A percentile compares a stretch with the other conserved stretches of the same genome.
These are phyloP conservation scores for Sarcophaga variegata DNA, from an alignment of 2,888 invertebrate species.

Conservation along the genomic window DNA sequence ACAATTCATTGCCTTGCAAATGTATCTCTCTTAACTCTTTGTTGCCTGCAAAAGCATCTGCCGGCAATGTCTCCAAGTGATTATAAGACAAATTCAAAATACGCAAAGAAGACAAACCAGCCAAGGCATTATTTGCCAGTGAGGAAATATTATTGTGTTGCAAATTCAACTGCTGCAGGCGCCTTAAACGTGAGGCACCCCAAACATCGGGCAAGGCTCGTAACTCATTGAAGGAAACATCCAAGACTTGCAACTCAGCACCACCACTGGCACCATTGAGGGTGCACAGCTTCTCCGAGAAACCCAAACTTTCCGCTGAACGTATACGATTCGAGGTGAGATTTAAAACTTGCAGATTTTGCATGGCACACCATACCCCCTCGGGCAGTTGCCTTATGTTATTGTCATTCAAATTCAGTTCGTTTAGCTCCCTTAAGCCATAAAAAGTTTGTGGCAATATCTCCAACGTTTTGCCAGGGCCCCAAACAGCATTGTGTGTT, in stretches of 20 bases:
- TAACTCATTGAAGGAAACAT: conserved; percentile 91
- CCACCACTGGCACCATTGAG: conserved; percentile 84
- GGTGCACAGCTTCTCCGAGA: conserved; percentile 82
- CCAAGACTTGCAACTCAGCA: conserved; percentile 88
- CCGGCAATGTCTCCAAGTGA: conserved; percentile 90
- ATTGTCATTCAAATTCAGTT: conserved; percentile 91
- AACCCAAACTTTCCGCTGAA: conserved; percentile 89
- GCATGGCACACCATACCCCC: conserved; percentile 89
- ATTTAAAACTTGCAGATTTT: conserved; percentile 91
- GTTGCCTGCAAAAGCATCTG: conserved; percentile 90
- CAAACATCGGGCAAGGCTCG: conserved; percentile 88
- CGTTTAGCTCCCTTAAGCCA: conserved; percentile 90
- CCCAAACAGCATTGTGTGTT: conserved; percentile 92
- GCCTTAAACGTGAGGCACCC: conserved; percentile 88
- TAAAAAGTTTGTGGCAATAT: conserved; percentile 87
- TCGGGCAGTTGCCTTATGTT: conserved; percentile 91
- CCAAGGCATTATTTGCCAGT: conserved; percentile 90
- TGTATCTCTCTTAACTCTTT: conserved; percentile 92
- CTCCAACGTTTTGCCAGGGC: conserved; percentile 88
- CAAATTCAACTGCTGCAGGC: conserved; percentile 90
- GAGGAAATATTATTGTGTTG: conserved; percentile 92
- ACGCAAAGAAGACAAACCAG: conserved; percentile 89
- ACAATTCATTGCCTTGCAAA: conserved; percentile 92
- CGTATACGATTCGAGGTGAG: conserved; percentile 92
- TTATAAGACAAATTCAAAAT: conserved; percentile 94